phyloP scores from a whole-genome alignment of 2,797 vertebrate genomes.

The Aeoliscus strigatus region DNA sequence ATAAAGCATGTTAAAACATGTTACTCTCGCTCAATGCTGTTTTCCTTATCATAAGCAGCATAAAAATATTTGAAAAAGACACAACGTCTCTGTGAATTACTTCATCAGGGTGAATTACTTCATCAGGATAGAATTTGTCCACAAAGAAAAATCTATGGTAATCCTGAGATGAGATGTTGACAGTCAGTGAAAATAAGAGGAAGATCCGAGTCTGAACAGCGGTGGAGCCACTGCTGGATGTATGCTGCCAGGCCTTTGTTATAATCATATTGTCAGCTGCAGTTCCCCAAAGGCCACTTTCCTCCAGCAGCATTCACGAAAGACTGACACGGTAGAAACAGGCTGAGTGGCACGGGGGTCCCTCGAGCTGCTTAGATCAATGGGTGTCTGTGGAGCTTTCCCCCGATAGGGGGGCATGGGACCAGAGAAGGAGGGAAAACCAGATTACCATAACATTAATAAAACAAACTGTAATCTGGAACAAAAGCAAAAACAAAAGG shows the following conservation, averaged over 20 bases:
- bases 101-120: too few relatives aligned
- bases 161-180: too few relatives aligned
- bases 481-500: slow-evolving; percentile 68
- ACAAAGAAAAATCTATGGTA: too few relatives aligned
- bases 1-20: too few relatives aligned
- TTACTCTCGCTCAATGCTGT: too few relatives aligned
- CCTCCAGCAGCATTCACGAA: slow-evolving; percentile 59
- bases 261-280: slow-evolving; percentile 43
- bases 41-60: too few relatives aligned
- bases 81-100: too few relatives aligned
- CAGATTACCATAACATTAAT: slow-evolving; percentile 72
- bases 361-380: slow-evolving; percentile 64
- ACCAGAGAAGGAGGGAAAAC: slow-evolving; percentile 46
- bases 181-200: slow-evolving; percentile 18
- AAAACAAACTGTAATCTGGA: slow-evolving; percentile 71
- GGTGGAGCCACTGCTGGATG: too few relatives aligned
- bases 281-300: slow-evolving; percentile 48
- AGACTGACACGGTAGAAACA: slow-evolving; percentile 59
- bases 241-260: slow-evolving; percentile 45
- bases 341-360: slow-evolving; percentile 54
- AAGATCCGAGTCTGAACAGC: too few relatives aligned
- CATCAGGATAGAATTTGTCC: too few relatives aligned
- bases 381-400: slow-evolving; percentile 54
- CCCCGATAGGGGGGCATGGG: slow-evolving; percentile 40
- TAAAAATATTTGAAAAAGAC: too few relatives aligned